phyloP scores from a whole-genome alignment of 2,113 vertebrate genomes.

The Pollimyrus isidori region DNA sequence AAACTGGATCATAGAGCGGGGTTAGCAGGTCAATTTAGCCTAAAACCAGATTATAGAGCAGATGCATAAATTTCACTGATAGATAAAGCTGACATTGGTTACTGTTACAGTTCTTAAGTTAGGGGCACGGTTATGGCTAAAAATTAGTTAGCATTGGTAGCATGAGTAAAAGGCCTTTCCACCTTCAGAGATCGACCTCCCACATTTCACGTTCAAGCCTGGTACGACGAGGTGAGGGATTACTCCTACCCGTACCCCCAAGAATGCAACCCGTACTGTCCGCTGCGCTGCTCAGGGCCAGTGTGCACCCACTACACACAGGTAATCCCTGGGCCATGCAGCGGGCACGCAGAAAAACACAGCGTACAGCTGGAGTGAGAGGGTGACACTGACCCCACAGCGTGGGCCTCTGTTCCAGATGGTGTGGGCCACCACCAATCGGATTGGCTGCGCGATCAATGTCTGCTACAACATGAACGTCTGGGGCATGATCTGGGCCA shows the following conservation, averaged over 20 bases:
- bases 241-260: conserved; percentile 87
- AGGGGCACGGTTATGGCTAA: not conserved
- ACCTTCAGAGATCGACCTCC: conserved; percentile 79
- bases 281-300: conserved; percentile 88
- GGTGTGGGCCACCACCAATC: conserved; percentile 94
- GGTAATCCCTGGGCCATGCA: conserved; percentile 53
- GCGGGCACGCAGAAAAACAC: not conserved
- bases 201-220: conserved; percentile 93
- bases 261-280: conserved; percentile 91
- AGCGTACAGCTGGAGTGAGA: not conserved
- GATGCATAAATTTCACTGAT: not conserved
- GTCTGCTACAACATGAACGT: conserved; percentile 98
- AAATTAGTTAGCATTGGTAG: not conserved
- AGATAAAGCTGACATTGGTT: not conserved
- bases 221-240: conserved; percentile 95
- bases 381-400: not conserved
- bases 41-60: not conserved
- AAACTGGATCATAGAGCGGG: not conserved
- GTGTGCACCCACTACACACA: conserved; percentile 98
- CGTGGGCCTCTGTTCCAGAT: conserved; percentile 58
- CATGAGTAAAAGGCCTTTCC: not conserved
- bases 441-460: conserved; percentile 93
- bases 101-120: not conserved
- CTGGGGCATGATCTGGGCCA: conserved; percentile 97
- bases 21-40: not conserved